Percentiles rank a stretch among this genome's conserved stretches.
Evolutionary conservation across 2,888 invertebrate species (phyloP).

Genomic region (Thalpophila matura): DNA sequence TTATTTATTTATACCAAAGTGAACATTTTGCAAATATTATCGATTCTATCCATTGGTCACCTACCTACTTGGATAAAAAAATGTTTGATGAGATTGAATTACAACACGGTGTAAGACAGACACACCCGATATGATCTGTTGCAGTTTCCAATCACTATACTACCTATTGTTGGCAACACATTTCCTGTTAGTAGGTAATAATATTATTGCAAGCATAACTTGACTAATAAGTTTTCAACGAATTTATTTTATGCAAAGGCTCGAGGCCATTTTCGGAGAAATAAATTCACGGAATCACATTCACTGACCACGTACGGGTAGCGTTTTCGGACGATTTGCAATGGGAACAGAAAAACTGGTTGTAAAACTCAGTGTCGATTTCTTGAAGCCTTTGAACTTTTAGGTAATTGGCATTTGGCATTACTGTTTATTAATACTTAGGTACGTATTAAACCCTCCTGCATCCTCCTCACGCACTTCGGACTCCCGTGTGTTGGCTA

Average conservation of each 20-base stretch:
- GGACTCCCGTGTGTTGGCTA: too few relatives aligned
- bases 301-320: background rate
- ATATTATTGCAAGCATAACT: conserved; percentile 5
- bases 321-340: background rate
- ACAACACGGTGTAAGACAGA: background rate
- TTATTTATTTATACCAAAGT: background rate
- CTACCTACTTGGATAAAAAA: background rate
- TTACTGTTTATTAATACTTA: too few relatives aligned
- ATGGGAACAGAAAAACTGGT: background rate
- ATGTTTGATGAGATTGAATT: conserved; percentile 5
- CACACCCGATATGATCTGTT: conserved; percentile 8
- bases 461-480: too few relatives aligned
- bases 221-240: conserved; percentile 48
- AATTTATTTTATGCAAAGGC: conserved; percentile 43
- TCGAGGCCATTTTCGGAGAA: conserved; percentile 46
- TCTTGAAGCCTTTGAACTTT: too few relatives aligned
- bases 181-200: conserved; percentile 50
- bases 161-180: conserved; percentile 19
- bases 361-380: background rate
- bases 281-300: conserved; percentile 29
- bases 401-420: too few relatives aligned
- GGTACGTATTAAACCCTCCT: too few relatives aligned
- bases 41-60: background rate
- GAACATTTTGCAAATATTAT: background rate
- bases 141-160: conserved; percentile 21